Percentiles rank a stretch among this genome's conserved stretches.
Evolutionary conservation across 2,797 vertebrate genomes (phyloP).

Genomic region (Malurus splendens): DNA sequence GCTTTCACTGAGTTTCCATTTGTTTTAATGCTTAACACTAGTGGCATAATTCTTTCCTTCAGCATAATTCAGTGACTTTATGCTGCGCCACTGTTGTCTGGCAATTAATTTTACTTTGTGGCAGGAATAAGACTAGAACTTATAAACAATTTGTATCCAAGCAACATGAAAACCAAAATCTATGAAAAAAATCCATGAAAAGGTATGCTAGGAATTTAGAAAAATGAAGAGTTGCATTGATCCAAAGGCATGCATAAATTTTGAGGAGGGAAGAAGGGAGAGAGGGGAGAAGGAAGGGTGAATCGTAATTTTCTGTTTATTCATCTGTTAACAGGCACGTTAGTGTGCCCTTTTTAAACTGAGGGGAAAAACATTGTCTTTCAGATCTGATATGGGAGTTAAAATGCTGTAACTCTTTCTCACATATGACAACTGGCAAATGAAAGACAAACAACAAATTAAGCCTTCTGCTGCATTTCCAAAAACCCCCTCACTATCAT

Average conservation of each 20-base stretch:
- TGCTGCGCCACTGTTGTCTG: not conserved
- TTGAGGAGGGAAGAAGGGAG: accelerated
- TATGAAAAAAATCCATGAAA: not conserved
- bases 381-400: not conserved
- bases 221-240: not conserved
- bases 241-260: not conserved
- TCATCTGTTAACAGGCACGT: not conserved
- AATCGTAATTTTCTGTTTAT: not conserved
- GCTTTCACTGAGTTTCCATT: not conserved
- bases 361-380: not conserved
- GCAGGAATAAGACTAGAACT: not conserved
- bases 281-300: not conserved
- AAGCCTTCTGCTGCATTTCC: not conserved
- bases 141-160: not conserved
- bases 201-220: not conserved
- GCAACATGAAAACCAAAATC: not conserved
- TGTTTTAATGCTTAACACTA: not conserved
- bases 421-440: not conserved
- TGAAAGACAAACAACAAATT: not conserved
- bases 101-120: not conserved
- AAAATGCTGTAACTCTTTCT: not conserved
- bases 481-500: not conserved
- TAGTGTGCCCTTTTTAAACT: not conserved
- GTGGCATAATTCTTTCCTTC: not conserved
- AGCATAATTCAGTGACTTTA: not conserved